Base-by-base conservation (phyloP, 2,113 vertebrate genomes). In the Lepisosteus oculatus region DNA sequence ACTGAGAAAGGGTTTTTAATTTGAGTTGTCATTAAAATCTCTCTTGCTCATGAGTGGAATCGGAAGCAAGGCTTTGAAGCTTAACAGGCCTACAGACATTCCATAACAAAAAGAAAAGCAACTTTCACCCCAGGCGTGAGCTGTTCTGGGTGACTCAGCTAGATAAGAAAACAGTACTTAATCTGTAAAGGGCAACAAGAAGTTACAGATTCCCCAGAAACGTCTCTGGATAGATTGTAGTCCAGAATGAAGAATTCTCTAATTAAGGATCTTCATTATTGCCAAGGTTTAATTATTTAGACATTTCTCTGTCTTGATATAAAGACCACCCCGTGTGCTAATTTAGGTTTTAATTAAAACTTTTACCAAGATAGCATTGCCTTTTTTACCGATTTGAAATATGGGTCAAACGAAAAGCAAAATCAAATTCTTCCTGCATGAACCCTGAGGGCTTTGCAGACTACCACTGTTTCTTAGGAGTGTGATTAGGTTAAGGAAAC, bases 311-410 rank as follows among this genome's bases (percentile, higher is more conserved):
- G 70, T 43, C 41, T 29, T 61, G n/a, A 63, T 55, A 57, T 44
- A 72, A 51, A 72, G 64, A 65, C 62, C 51, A 57, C 41, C 51
- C 55, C 70, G 70, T 65, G 43, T 65, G 62, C 63, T 65, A 51
- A 66, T 15, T 72, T 55, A 17, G 42, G 11, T 63, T 44, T 72
- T 72, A 72, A 72, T 65, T 72, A 72, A 72, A 72, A 55, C 62
- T 55, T 43, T 57, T 62, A 57, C 63, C 12, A 6, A 41, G 43
- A 43, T 42, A 56, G 62, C 12, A 42, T n/a, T 55, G 51, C 47
- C 56, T 43, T 41, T 57, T 66, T 65, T 9, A 42, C 41, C 29
- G 17, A 55, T 51, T 56, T 41, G 62, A 65, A 51, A 44, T 54
- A 29, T 15, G 51, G 63, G 56, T 45, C 63, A 55, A 3, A 8